Conservation (phyloP, 1,140 invertebrate genomes). For the Caenorhabditis tropicalis region DNA sequence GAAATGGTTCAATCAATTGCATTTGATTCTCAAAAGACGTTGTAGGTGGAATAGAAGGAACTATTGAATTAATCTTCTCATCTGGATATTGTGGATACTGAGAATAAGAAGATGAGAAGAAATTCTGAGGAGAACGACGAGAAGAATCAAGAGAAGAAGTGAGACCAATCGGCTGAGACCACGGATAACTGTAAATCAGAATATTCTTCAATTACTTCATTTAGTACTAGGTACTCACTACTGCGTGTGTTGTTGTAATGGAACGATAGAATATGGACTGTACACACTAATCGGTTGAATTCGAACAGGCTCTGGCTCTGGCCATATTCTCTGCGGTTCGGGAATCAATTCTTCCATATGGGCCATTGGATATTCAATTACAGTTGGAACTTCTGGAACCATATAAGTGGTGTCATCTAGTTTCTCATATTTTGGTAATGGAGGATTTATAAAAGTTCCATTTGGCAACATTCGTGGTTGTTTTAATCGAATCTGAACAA, state of each 20-base stretch:
- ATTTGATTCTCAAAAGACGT: slow-evolving; percentile 4
- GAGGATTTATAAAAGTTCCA: slow-evolving; percentile 10
- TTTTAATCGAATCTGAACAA: neutral
- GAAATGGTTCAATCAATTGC: neutral
- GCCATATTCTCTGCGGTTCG: slow-evolving; percentile 27
- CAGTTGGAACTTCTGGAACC: neutral
- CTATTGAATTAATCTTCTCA: neutral
- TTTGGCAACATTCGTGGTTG: slow-evolving; percentile 12
- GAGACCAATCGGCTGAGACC: neutral
- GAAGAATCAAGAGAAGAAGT: neutral
- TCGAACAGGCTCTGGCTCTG: neutral
- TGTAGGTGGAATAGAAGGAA: neutral
- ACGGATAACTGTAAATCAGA: neutral
- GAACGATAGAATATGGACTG: slow-evolving; percentile 1
- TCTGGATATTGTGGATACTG: neutral
- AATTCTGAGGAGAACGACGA: neutral
- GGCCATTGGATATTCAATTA: neutral
- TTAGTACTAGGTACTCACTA: neutral
- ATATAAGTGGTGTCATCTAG: neutral
- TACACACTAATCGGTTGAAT: slow-evolving; percentile 18
- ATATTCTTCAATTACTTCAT: neutral
- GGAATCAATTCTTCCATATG: slow-evolving; percentile 21
- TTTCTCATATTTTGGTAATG: slow-evolving; percentile 24
- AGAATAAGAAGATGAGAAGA: neutral
- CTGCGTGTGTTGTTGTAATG: neutral